A percentile compares a stretch with the other conserved stretches of the same genome.
These are phyloP conservation scores for Bruchidius siliquastri DNA, from an alignment of 2,888 invertebrate genomes.

Conservation along the genomic window DNA sequence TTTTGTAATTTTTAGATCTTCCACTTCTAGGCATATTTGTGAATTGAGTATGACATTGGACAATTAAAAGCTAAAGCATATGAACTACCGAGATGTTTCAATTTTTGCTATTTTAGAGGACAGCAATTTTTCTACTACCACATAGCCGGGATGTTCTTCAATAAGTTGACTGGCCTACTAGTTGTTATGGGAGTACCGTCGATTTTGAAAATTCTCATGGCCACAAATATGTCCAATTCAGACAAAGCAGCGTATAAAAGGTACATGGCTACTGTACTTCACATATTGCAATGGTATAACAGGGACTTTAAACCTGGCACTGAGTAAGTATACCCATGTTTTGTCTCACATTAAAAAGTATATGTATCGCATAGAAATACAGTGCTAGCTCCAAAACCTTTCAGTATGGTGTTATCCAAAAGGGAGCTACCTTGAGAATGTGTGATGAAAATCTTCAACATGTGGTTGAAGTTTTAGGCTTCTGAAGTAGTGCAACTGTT, in stretches of 20 bases:
- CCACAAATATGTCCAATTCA: conserved; percentile 67
- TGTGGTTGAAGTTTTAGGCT: too few relatives aligned
- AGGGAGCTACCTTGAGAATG: too few relatives aligned
- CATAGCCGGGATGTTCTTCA: conserved; percentile 63
- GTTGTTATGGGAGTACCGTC: conserved; percentile 71
- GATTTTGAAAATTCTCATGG: conserved; percentile 65
- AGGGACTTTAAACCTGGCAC: conserved; percentile 60
- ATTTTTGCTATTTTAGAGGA: conserved; percentile 53
- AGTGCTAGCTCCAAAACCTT: too few relatives aligned
- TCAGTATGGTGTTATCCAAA: too few relatives aligned
- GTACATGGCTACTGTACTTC: conserved; percentile 74
- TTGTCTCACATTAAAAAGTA: too few relatives aligned
- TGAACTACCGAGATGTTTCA: not conserved
- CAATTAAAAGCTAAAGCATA: too few relatives aligned
- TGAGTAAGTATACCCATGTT: conserved; percentile 41
- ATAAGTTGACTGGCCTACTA: conserved; percentile 73
- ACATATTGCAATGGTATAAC: conserved; percentile 75
- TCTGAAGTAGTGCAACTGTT: too few relatives aligned
- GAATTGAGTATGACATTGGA: not conserved
- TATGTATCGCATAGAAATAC: too few relatives aligned
- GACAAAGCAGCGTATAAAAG: conserved; percentile 65
- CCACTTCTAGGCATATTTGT: too few relatives aligned
- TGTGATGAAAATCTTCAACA: too few relatives aligned
- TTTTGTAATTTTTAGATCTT: too few relatives aligned
- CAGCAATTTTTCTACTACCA: conserved; percentile 68